Evolutionary conservation across 2,113 vertebrate genomes (phyloP).

Genomic region (Passer montanus): DNA sequence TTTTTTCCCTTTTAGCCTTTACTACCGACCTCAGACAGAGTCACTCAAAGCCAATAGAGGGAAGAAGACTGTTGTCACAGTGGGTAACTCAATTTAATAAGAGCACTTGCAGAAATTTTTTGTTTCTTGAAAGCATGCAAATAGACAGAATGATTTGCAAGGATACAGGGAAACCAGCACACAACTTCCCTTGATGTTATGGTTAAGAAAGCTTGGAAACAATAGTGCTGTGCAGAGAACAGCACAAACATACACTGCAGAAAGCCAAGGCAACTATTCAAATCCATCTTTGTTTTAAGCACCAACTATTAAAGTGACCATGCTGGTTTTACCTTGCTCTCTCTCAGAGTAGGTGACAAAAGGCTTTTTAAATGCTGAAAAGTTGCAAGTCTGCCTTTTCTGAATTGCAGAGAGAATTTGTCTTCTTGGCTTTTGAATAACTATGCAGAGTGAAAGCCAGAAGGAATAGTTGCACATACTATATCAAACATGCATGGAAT

Average conservation of each 20-base stretch:
- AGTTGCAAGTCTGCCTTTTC: slow-evolving; percentile 20
- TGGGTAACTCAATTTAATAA: slow-evolving; percentile 19
- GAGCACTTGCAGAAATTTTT: slow-evolving; percentile 37
- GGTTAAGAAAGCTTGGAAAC: slow-evolving; percentile 36
- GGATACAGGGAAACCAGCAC: slow-evolving; percentile 37
- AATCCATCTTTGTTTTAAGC: slow-evolving; percentile 12
- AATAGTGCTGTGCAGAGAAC: slow-evolving; percentile 2
- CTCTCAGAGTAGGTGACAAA: slow-evolving; percentile 31
- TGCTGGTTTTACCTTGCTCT: slow-evolving; percentile 27
- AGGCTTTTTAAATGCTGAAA: slow-evolving; percentile 33
- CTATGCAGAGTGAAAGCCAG: not conserved
- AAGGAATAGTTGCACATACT: not conserved
- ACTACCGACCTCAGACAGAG: slow-evolving; percentile 14
- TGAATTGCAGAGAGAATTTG: not conserved
- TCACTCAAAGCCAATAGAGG: slow-evolving; percentile 8
- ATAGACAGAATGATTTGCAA: slow-evolving; percentile 59
- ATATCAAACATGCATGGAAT: not conserved
- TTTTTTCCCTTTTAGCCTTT: slow-evolving; percentile 17
- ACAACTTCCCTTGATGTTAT: slow-evolving; percentile 14
- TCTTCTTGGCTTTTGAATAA: not conserved
- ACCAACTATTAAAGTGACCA: slow-evolving; percentile 27
- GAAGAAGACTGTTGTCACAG: slow-evolving; percentile 21
- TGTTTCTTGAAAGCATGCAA: slow-evolving; percentile 58
- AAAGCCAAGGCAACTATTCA: not conserved
- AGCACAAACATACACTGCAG: not conserved